Base-by-base conservation (phyloP, 2,797 vertebrate genomes). In the Bradypus variegatus region DNA sequence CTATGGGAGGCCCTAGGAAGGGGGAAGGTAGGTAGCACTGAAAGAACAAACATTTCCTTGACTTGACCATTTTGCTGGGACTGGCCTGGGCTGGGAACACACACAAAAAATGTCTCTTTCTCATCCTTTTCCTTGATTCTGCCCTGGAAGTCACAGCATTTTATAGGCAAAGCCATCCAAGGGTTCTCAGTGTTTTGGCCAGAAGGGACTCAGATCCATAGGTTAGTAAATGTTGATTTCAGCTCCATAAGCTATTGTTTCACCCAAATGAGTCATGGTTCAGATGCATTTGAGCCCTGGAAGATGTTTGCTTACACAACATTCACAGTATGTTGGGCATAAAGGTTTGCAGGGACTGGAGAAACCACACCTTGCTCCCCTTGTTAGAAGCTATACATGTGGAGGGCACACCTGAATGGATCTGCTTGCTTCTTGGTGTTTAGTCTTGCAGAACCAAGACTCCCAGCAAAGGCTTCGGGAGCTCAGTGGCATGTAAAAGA, bases 361-460 rank as follows among this genome's bases (percentile, higher is more conserved):
- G 85, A 93, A 92, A 50, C 13, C 79, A 82, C 31, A 81, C 27
- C 48, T 78, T 10, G 36, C 84, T 93, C 64, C 89, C 53, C 81
- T 95, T 70, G 81, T 88, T 78, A 89, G 94, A 94, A 73, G 41
- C 90, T 90, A 33, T 93, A 90, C 38, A 60, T 65, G 62, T 5
- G 8, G 31, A 86, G 29, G 60, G 64, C 73, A 67, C 55, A 60
- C 76, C 80, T 90, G 84, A 88, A 80, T n/a, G 72, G 76, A 73
- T 86, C n/a, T 91, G 50, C 27, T 79, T 48, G 65, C 69, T n/a
- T 93, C 84, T 93, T 76, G 58, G 69, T 78, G 48, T 91, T 92
- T 88, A 95, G 92, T 95, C 93, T 95, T 4, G 3, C 91, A 95
- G 94, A 97, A 96, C 77, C 91, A 64, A 95, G 50, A 73, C 92